Evolutionary conservation across 1,140 invertebrate genomes (phyloP).

Genomic region (Formica selysi): DNA sequence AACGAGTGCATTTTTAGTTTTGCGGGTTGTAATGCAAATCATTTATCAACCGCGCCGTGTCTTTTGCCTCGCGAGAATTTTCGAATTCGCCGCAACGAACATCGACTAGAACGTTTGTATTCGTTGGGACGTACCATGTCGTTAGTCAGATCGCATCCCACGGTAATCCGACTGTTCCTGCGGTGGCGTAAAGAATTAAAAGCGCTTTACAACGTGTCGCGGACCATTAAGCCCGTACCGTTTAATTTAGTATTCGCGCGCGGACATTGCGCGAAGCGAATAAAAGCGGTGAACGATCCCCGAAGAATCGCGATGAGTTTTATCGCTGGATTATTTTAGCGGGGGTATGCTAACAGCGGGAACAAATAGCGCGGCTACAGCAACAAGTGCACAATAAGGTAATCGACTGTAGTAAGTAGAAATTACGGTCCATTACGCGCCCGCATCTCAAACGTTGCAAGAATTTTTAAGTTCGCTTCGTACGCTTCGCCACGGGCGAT

Average conservation of each 20-base stretch:
- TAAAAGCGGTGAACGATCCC: constrained; percentile 48
- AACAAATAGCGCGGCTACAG: constrained; percentile 47
- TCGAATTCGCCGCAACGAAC: constrained; percentile 18
- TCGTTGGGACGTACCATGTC: constrained; percentile 28
- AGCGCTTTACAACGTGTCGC: constrained; percentile 53
- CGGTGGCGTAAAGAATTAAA: constrained; percentile 60
- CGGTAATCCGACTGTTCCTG: constrained; percentile 47
- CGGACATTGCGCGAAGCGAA: constrained; percentile 36
- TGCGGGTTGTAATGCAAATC: constrained; percentile 23
- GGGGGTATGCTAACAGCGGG: constrained; percentile 39
- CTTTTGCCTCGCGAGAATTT: constrained; percentile 30
- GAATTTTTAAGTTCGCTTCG: constrained; percentile 60
- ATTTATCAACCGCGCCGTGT: constrained; percentile 30
- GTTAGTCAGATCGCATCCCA: constrained; percentile 54
- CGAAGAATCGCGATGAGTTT: constrained; percentile 58
- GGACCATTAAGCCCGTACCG: constrained; percentile 53
- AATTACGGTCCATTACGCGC: constrained; percentile 66
- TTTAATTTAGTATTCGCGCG: constrained; percentile 55
- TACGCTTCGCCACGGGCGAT: constrained; percentile 12
- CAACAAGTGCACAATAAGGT: constrained; percentile 68
- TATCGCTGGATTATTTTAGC: constrained; percentile 56
- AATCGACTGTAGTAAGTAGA: constrained; percentile 67
- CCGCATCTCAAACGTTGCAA: constrained; percentile 56
- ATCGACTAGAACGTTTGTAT: constrained; percentile 12
- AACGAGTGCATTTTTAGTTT: constrained; percentile 19